A percentile compares a stretch with the other conserved stretches of the same genome.
Evolutionary conservation across 23 tunicate genomes (phyloP).

Genomic region (Styela clava): DNA sequence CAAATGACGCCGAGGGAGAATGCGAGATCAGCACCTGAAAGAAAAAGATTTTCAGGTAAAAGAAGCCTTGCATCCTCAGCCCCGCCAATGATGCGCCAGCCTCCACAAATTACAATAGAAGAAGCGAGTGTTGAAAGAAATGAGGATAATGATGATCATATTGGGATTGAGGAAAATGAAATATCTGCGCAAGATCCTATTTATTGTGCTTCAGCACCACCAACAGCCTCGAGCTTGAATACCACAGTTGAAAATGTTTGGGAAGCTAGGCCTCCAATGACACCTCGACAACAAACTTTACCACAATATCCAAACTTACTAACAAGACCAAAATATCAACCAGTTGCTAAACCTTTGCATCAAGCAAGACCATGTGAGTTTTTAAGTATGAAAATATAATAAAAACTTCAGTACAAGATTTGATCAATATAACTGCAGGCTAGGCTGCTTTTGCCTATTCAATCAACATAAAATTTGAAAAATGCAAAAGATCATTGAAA

Average conservation of each 20-base stretch:
- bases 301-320: not conserved
- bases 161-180: not conserved
- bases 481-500: no score
- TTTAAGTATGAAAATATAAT: no score
- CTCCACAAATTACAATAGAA: slow-evolving; percentile 10
- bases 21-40: not conserved
- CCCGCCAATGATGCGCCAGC: not conserved
- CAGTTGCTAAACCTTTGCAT: not conserved
- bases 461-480: no score
- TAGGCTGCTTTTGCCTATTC: no score
- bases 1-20: slow-evolving; percentile 4
- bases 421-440: no score
- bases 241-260: not conserved
- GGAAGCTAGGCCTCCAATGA: not conserved
- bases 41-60: slow-evolving; percentile 2
- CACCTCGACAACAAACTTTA: not conserved
- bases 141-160: not conserved
- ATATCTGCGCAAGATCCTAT: not conserved
- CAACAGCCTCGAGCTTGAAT: not conserved
- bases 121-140: slow-evolving; percentile 10
- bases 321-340: not conserved
- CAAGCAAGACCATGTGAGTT: no score
- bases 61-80: slow-evolving; percentile 25
- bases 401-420: no score
- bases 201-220: not conserved